Evolutionary conservation across 2,797 vertebrate genomes (phyloP), one percentile per base, ranked within the genome.

Genomic region (Girardinus metallicus): DNA sequence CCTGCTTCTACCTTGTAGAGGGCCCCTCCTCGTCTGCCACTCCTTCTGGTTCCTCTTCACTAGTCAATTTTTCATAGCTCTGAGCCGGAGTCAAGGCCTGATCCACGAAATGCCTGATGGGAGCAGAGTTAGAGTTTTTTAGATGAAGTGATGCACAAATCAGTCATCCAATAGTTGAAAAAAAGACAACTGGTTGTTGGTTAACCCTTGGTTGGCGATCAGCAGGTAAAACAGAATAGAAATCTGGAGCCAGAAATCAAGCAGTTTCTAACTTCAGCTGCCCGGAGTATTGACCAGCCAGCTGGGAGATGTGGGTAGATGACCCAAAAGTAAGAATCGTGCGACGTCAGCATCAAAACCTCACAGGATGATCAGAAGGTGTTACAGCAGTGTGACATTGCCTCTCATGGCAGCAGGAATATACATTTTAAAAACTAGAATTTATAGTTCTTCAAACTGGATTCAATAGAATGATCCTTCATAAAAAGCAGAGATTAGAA

Each of bases 61-160:
- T 95, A 74, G 66, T 62, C 94, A 94, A 91, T 73, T 95, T 93
- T 1, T 43, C 18, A 76, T 96, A 96, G 77, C 93, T 95, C 44
- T 81, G 74, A 74, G 83, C 89, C 75, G 93, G 94, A 80, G 90
- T 21, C 49, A 44, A 34, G 11, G 89, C 93, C 39, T 82, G 86
- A 1, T 85, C 86, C 60, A 89, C 78, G 29, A 13, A 75, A 80
- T 82, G 26, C 85, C 92, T 93, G 74, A 43, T 31, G 60, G 79
- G 77, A 64, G 75, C 13, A 5, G 78, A 5, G 77, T n/a, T 41
- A 77, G 21, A 46, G 23, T 29, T 62, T 76, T 31, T 41, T 68
- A 36, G 31, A 21, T 68, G 36, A 39, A 68, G 36, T 80, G 41
- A 44, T 29, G 2, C 23, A 29, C 68, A 44, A 44, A 71, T 44